A percentile compares a stretch with the other conserved stretches of the same genome.
Evolutionary conservation across 2,113 vertebrate genomes (phyloP).

Genomic region (Microcebus jonahi): DNA sequence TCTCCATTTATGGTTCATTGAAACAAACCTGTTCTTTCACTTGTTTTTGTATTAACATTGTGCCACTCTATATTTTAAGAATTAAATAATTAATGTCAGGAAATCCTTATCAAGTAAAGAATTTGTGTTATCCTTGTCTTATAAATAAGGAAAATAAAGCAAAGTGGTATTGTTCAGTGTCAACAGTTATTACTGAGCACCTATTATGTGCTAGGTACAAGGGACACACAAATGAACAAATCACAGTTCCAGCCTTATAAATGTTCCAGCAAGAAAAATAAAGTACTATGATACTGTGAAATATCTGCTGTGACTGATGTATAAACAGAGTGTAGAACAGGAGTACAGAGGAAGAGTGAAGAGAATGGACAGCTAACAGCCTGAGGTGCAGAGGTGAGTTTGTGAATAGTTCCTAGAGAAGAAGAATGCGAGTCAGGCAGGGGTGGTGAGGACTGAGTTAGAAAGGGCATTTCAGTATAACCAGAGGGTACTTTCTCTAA

Average conservation of each 20-base stretch:
- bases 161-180: background rate
- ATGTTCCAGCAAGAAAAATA: background rate
- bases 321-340: background rate
- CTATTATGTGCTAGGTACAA: background rate
- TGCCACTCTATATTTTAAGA: constrained; percentile 16
- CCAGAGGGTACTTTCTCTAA: background rate
- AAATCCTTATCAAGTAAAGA: constrained; percentile 18
- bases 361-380: background rate
- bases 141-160: background rate
- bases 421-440: background rate
- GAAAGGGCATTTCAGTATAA: background rate
- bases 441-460: background rate
- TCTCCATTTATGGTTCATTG: background rate
- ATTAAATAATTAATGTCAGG: background rate
- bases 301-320: background rate
- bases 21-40: background rate
- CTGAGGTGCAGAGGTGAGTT: background rate
- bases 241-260: background rate
- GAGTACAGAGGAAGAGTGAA: background rate
- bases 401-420: background rate
- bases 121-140: background rate
- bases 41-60: background rate
- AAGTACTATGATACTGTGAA: background rate
- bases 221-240: background rate
- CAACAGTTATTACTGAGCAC: background rate